Base-by-base conservation (phyloP, 1,140 invertebrate species). In the Vollenhovia emeryi region DNA sequence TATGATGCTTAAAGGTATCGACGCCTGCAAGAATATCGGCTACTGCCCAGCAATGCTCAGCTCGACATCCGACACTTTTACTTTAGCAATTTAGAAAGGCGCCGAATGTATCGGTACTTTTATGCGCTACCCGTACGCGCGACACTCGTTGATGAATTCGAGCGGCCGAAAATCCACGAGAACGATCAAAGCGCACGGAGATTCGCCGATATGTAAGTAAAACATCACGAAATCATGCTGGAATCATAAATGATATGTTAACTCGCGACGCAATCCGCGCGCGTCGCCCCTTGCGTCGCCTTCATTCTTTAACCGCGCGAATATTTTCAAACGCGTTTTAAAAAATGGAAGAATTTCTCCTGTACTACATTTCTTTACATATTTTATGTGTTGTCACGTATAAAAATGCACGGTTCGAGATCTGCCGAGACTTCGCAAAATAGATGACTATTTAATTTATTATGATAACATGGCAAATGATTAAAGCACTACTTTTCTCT, bases 201-300 rank as follows among this genome's bases (percentile, higher is more conserved):
- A 59, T 57, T 73, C 30, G 21, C 36, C 78, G 78, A 82, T 82
- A 82, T 82, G 78, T 82, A 82, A 82, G 78, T 82, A 57, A 80
- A 82, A 59, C 50, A 57, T 82, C n/a, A 82, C 50, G 18, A 73
- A 82, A 82, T 18, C 11, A 82, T 71, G 78, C 13, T 33, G 4
- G 66, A 73, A 82, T 82, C 36, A 24, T 45, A 82, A 82, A 82
- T 82, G 78, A 82, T 82, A 82, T 73, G 78, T 82, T 43, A 59
- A 71, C 55, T 57, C 18, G 64, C 36, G 76, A 80, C 36, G 50
- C 48, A 66, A 71, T 50, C 7, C 36, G 33, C 48, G 36, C 11
- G 6, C 50, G 7, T 36, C 24, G 18, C 8, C 33, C 9, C 13
- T 27, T 27, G 45, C 15, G 18, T 69, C 21, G 5, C 13, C 3